phyloP scores from a whole-genome alignment of 2,797 vertebrate genomes.

The Cheirogaleus major region DNA sequence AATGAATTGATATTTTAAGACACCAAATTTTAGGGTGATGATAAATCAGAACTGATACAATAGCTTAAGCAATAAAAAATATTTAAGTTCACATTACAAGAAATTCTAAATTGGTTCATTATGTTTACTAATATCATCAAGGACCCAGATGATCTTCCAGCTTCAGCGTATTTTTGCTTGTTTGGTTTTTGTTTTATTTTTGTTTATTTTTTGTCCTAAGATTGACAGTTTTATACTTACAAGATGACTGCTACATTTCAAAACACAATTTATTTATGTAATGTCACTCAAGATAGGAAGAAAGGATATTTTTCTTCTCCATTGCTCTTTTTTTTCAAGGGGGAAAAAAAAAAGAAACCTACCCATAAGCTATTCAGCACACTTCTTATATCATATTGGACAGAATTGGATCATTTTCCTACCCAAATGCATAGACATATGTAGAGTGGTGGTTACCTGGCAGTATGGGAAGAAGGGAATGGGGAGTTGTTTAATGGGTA shows the following conservation, averaged over 20 bases:
- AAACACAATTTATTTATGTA: not conserved
- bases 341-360: not conserved
- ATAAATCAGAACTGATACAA: not conserved
- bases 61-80: not conserved
- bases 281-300: not conserved
- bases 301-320: not conserved
- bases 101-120: not conserved
- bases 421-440: not conserved
- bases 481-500: not conserved
- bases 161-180: not conserved
- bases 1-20: not conserved
- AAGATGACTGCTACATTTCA: not conserved
- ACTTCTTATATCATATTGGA: not conserved
- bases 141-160: not conserved
- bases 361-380: not conserved
- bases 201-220: not conserved
- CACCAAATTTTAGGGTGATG: not conserved
- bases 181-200: not conserved
- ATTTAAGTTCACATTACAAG: not conserved
- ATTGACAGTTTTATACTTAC: not conserved
- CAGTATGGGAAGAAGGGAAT: rapidly evolving
- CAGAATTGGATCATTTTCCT: not conserved
- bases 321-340: not conserved
- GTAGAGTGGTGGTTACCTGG: not conserved
- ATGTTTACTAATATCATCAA: not conserved